Evolutionary conservation across 2,797 vertebrate genomes (phyloP), one percentile per base, ranked within the genome.

Genomic region (Acanthurus lineatus): DNA sequence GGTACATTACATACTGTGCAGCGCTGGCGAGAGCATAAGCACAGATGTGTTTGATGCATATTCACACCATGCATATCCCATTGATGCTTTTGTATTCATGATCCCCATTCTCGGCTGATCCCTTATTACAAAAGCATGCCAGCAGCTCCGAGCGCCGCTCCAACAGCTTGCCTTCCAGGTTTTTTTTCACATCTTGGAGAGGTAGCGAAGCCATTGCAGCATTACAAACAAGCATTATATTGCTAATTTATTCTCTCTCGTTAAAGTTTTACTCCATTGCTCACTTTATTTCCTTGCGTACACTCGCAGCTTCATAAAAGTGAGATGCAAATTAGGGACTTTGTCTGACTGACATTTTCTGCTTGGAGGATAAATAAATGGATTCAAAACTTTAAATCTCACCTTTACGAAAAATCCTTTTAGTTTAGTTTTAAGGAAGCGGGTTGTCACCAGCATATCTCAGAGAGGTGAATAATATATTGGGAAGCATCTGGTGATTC

Each of bases 21-120:
- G 69, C 4, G 9, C 69, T 63, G 79, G 74, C 52, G 17, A 76
- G 22, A 76, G 67, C 75, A 61, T 51, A 72, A 77, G 85, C 76
- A 56, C 77, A 72, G 81, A 89, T 79, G 91, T 65, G 75, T 88
- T 83, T 84, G 88, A 91, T 90, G 89, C 74, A 87, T 88, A 83
- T 88, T 86, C 85, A 86, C 82, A 65, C 73, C 69, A 49, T 77
- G 85, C 73, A 84, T 81, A 87, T 91, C 86, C 86, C 76, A 75
- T 81, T 76, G 81, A 90, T 86, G 83, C 84, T 85, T 91, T 88
- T 91, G 86, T 89, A 88, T 91, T 90, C 76, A 88, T 89, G 88
- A 89, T 87, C 80, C 86, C 73, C 85, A 44, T 88, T 88, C 89
- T 88, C 70, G 15, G 77, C 76, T 88, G 85, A 90, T 89, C 87